Percentiles rank a stretch among this genome's conserved stretches.
Evolutionary conservation across 1,140 invertebrate species (phyloP).

Genomic region (Triops longicaudatus): DNA sequence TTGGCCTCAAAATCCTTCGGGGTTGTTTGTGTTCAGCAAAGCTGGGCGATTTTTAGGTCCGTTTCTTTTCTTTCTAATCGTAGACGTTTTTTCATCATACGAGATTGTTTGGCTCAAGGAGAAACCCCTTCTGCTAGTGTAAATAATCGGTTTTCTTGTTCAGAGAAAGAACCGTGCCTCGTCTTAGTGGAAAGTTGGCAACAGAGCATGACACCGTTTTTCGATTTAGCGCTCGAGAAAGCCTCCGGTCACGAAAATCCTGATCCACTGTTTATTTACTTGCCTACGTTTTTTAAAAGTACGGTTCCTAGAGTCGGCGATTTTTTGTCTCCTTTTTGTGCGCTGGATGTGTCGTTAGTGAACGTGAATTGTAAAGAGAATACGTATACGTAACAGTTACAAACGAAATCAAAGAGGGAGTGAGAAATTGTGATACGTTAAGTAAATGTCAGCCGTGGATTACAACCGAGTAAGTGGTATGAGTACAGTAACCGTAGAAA

Average conservation of each 20-base stretch:
- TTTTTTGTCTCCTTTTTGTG: background rate
- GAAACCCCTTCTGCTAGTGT: background rate
- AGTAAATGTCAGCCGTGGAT: background rate
- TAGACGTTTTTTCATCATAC: too few relatives aligned
- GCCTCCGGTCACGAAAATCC: background rate
- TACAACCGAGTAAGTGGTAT: background rate
- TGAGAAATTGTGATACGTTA: background rate
- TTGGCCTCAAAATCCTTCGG: background rate
- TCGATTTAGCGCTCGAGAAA: background rate
- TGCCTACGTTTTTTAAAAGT: background rate
- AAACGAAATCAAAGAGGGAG: too few relatives aligned
- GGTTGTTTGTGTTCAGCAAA: background rate
- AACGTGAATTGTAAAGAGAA: background rate
- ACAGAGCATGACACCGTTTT: conserved; percentile 10
- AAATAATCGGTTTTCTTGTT: background rate
- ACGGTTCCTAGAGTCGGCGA: background rate
- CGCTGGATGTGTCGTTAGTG: background rate
- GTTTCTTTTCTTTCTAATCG: background rate
- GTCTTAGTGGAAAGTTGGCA: background rate
- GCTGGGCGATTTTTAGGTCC: background rate
- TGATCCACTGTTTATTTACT: background rate
- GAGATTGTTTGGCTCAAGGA: too few relatives aligned
- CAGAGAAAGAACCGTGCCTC: background rate
- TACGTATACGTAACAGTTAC: too few relatives aligned
- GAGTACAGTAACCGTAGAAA: background rate